These are phyloP conservation scores for Acleris sparsana DNA, from an alignment of 2,888 invertebrate species.

Conservation along the genomic window DNA sequence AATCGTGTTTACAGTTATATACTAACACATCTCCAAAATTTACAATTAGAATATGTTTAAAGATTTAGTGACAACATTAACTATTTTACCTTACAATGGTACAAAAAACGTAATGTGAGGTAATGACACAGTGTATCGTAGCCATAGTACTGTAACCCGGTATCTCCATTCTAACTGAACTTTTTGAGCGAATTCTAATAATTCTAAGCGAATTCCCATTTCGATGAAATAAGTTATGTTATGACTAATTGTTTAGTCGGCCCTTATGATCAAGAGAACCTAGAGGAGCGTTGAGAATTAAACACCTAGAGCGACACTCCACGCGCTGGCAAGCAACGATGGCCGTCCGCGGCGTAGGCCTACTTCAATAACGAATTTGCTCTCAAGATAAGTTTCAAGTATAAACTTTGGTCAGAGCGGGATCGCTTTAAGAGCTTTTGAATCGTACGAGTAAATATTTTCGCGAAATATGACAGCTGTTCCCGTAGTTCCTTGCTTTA, in stretches of 20 bases:
- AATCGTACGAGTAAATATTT: too few relatives aligned
- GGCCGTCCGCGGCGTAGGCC: not conserved
- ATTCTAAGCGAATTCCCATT: too few relatives aligned
- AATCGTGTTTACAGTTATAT: slow-evolving; percentile 64
- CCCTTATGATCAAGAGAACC: not conserved
- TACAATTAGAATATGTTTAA: slow-evolving; percentile 71
- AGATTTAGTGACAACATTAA: slow-evolving; percentile 77
- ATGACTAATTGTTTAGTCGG: not conserved
- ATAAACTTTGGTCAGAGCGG: too few relatives aligned
- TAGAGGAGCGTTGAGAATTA: not conserved
- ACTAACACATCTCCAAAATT: slow-evolving; percentile 68
- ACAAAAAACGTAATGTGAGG: slow-evolving; percentile 76
- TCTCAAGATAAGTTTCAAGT: too few relatives aligned
- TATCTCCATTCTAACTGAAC: slow-evolving; percentile 67
- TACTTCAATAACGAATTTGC: too few relatives aligned
- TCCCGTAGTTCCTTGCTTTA: too few relatives aligned
- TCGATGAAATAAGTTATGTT: not conserved
- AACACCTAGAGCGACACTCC: not conserved
- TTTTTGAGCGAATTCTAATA: slow-evolving; percentile 20
- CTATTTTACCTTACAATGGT: slow-evolving; percentile 66
- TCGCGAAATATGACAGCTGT: too few relatives aligned
- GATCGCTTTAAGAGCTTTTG: too few relatives aligned
- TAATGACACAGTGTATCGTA: slow-evolving; percentile 73
- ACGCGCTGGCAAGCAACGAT: too few relatives aligned
- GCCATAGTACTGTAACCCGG: slow-evolving; percentile 53